phyloP scores from a whole-genome alignment of 1,140 invertebrate genomes.

The Orius insidiosus region DNA sequence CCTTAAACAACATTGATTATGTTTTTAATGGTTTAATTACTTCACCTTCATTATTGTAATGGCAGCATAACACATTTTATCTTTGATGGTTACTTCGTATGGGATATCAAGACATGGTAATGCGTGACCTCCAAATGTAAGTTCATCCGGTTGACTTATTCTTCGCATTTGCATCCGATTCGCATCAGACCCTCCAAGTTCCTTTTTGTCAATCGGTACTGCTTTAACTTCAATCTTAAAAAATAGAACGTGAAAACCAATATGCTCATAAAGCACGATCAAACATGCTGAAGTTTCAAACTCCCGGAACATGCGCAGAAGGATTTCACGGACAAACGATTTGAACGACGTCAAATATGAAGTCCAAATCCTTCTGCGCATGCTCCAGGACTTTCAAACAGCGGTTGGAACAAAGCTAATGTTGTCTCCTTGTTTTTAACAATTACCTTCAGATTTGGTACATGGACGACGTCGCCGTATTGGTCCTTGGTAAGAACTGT shows the following conservation, averaged over 20 bases:
- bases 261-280: no score
- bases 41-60: constrained; percentile 82
- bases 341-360: no score
- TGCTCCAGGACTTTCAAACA: no score
- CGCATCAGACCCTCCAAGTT: constrained; percentile 30
- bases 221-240: constrained; percentile 51
- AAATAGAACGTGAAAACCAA: no score
- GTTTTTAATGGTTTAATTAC: background rate
- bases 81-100: constrained; percentile 74
- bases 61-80: constrained; percentile 85
- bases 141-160: constrained; percentile 43
- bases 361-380: no score
- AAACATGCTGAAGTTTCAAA: no score
- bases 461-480: constrained; percentile 72
- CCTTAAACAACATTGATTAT: constrained; percentile 30
- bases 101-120: constrained; percentile 52
- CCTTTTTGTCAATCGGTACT: constrained; percentile 47
- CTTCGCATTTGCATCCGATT: constrained; percentile 34
- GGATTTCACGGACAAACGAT: no score
- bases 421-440: no score
- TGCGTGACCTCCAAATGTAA: constrained; percentile 53
- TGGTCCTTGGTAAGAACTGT: constrained; percentile 80
- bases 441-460: constrained; percentile 64
- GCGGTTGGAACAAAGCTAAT: no score
- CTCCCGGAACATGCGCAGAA: no score